These are phyloP conservation scores for Leptarthrus brevirostris DNA, from an alignment of 2,888 invertebrate genomes.

Conservation along the genomic window DNA sequence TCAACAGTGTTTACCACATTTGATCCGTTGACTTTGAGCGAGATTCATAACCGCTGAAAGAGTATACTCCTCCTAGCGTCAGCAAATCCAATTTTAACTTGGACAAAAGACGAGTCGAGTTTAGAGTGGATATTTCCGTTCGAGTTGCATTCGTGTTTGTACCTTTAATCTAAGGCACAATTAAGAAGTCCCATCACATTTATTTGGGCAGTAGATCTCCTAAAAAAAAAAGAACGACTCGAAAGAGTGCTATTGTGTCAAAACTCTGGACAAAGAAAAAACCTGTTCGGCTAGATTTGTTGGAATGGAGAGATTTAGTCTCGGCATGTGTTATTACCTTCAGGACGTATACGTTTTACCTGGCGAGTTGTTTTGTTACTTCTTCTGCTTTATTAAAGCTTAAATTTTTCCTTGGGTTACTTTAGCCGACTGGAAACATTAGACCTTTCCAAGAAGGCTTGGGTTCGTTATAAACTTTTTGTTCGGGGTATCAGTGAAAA, in stretches of 20 bases:
- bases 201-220: not conserved
- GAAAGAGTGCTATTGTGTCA: slow-evolving; percentile 3
- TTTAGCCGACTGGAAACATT: not conserved
- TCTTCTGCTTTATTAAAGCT: no score
- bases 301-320: not conserved
- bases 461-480: not conserved
- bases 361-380: not conserved
- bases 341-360: not conserved
- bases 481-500: no score
- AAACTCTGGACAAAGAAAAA: not conserved
- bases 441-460: not conserved
- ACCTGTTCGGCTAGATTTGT: slow-evolving; percentile 2
- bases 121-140: no score
- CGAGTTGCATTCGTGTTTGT: no score
- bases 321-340: no score
- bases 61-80: not conserved
- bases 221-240: not conserved
- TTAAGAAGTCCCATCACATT: not conserved
- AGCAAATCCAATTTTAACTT: no score
- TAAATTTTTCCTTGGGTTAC: no score
- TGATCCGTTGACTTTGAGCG: not conserved
- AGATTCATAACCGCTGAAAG: not conserved
- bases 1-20: no score
- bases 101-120: no score
- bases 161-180: no score